phyloP scores from a whole-genome alignment of 92 coral and sea anemone genomes.

The Heteractis magnifica region DNA sequence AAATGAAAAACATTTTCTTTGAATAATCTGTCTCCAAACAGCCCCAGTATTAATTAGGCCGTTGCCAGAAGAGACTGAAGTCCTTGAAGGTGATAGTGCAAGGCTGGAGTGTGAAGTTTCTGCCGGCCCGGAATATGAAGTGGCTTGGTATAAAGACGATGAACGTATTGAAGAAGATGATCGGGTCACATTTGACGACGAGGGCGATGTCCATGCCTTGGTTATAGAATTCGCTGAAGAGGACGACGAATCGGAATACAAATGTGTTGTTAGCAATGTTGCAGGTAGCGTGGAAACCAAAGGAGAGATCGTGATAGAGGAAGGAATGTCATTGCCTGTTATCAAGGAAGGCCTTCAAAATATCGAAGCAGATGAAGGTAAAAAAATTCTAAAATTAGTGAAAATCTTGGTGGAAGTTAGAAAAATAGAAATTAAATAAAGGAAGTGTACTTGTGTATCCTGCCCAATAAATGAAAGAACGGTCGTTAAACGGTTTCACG shows the following conservation, averaged over 20 bases:
- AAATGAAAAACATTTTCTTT: background rate
- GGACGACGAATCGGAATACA: constrained; percentile 91
- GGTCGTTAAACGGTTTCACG: too few species aligned
- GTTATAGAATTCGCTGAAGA: constrained; percentile 65
- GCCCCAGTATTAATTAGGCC: constrained; percentile 55
- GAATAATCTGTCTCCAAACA: background rate
- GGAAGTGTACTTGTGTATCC: background rate
- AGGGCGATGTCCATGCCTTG: constrained; percentile 71
- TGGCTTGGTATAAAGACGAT: constrained; percentile 84
- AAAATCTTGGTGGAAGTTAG: too few species aligned
- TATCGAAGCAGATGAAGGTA: constrained; percentile 57
- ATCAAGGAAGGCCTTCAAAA: constrained; percentile 71
- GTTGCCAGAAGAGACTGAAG: constrained; percentile 77
- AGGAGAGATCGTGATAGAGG: constrained; percentile 82
- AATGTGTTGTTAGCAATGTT: constrained; percentile 70
- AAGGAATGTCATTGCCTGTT: constrained; percentile 86
- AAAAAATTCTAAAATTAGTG: too few species aligned
- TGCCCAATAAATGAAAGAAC: too few species aligned
- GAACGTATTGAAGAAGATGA: constrained; percentile 68
- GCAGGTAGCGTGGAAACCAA: constrained; percentile 63
- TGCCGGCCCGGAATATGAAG: constrained; percentile 62
- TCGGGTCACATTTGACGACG: constrained; percentile 62
- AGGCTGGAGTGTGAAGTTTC: constrained; percentile 77
- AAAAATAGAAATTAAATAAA: too few species aligned
- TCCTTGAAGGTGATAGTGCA: constrained; percentile 79